Evolutionary conservation across 2,797 vertebrate species (phyloP), one percentile per base, ranked within the genome.

Genomic region (Serranus cabrilla): DNA sequence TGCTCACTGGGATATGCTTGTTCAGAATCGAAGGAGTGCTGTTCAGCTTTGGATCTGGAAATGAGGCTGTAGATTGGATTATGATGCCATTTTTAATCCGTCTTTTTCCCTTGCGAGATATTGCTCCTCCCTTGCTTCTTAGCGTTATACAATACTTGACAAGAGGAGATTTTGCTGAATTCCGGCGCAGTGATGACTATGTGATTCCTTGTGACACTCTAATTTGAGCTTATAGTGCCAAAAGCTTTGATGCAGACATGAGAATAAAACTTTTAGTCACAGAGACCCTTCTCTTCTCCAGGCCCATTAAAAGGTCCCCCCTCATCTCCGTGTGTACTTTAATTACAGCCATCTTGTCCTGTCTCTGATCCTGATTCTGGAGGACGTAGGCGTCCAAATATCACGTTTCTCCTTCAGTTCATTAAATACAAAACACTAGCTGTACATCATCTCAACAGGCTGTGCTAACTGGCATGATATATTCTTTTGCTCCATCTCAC

Each of bases 21-120:
- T 81, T 92, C 69, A 65, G 55, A 88, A 90, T 76, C 42, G 74
- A 91, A 89, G 75, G 68, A 90, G 72, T 34, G 84, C 75, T 73
- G 80, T 77, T 89, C 83, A 84, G 89, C 88, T 92, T 86, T 82
- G 87, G 66, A 89, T 90, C 85, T 92, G 88, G 89, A 92, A 93
- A 92, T 86, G 84, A 92, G 90, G 83, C 86, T 89, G 80, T 78
- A 93, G 91, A 94, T 91, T 93, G 91, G 93, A 95, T 95, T 94
- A 94, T 88, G 90, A 91, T 92, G 92, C 86, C 87, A 87, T 92
- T 93, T 94, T 92, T 93, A 95, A 94, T 93, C 93, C 73, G 75
- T 82, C 86, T 88, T 91, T 91, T 90, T 70, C 87, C 83, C 80
- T 87, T 63, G 83, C 89, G 91, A 93, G 89, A 93, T 82, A 93